Conservation (phyloP, 2,888 invertebrate species). For the Nephrotoma appendiculata region DNA sequence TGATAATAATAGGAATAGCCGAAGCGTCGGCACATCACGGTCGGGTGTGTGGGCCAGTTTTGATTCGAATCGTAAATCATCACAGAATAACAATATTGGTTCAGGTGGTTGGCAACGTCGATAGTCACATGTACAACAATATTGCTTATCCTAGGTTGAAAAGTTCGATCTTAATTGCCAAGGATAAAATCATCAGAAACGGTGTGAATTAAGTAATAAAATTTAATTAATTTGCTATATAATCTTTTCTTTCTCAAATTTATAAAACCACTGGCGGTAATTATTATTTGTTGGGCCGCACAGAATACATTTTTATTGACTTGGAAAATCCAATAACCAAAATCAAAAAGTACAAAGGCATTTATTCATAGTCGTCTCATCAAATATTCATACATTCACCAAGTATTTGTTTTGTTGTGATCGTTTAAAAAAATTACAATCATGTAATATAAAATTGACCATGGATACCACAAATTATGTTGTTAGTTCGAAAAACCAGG, state of each 20-base stretch:
- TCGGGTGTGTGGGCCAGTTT: background rate
- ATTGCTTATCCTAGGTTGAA: background rate
- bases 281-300: too few species aligned
- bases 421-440: too few species aligned
- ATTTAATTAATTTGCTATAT: background rate
- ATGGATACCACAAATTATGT: background rate
- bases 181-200: background rate
- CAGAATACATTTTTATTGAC: too few species aligned
- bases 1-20: background rate
- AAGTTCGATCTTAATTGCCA: background rate
- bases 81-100: background rate
- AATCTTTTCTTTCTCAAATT: background rate
- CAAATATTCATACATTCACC: too few species aligned
- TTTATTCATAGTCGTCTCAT: too few species aligned
- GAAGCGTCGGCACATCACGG: background rate
- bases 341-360: too few species aligned
- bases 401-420: too few species aligned
- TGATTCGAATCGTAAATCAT: background rate
- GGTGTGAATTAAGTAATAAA: background rate
- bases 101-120: background rate
- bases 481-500: slow-evolving; percentile 85
- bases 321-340: too few species aligned
- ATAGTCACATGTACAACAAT: background rate
- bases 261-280: too few species aligned
- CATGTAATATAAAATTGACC: too few species aligned